These are phyloP conservation scores for Apotomis capreana DNA, from an alignment of 2,888 invertebrate species.

Conservation along the genomic window DNA sequence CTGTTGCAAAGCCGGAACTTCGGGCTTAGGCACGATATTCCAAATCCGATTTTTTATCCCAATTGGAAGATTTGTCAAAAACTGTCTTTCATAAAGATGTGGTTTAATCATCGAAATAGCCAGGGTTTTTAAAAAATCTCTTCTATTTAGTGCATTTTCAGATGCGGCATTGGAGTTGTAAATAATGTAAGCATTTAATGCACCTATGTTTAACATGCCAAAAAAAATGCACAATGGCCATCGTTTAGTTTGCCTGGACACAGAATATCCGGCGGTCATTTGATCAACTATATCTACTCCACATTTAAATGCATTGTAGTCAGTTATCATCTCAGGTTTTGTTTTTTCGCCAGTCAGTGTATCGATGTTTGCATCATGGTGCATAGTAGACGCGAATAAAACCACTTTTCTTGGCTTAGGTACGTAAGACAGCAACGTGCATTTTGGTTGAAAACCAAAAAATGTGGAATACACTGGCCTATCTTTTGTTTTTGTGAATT, in stretches of 20 bases:
- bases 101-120: too few species aligned
- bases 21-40: too few species aligned
- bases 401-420: slow-evolving; percentile 50
- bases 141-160: too few species aligned
- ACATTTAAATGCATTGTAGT: slow-evolving; percentile 51
- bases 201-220: slow-evolving; percentile 44
- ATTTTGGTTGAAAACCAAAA: slow-evolving; percentile 45
- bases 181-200: background rate
- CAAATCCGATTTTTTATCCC: too few species aligned
- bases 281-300: slow-evolving; percentile 51
- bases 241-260: slow-evolving; percentile 46
- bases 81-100: too few species aligned
- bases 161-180: too few species aligned
- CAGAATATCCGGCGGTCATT: slow-evolving; percentile 46
- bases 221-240: slow-evolving; percentile 49
- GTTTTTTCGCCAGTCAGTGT: slow-evolving; percentile 45
- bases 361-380: slow-evolving; percentile 52
- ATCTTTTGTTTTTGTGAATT: slow-evolving; percentile 30
- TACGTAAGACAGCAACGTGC: slow-evolving; percentile 18
- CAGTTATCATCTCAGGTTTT: slow-evolving; percentile 52
- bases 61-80: too few species aligned
- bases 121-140: too few species aligned
- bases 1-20: too few species aligned
- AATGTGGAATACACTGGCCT: slow-evolving; percentile 25
- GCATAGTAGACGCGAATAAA: slow-evolving; percentile 47